A percentile compares a stretch with the other conserved stretches of the same genome.
These are phyloP conservation scores for Drosophila buzzatii DNA, from an alignment of 2,888 invertebrate species.

Conservation along the genomic window DNA sequence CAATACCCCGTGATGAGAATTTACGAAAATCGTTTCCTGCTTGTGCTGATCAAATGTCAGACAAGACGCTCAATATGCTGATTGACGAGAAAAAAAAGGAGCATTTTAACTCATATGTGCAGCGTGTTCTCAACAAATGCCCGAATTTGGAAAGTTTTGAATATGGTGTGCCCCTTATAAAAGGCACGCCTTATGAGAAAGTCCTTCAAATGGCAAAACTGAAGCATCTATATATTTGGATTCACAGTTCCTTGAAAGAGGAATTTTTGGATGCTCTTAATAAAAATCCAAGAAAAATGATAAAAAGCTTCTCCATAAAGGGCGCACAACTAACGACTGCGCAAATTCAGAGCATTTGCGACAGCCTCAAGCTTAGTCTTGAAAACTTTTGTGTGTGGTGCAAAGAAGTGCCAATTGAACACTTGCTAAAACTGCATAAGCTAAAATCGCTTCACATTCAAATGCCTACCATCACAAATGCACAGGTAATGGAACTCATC, in stretches of 20 bases:
- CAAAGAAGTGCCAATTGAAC: neutral
- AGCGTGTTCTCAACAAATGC: neutral
- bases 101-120: neutral
- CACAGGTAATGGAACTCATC: neutral
- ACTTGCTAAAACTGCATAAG: neutral
- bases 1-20: neutral
- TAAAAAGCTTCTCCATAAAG: neutral
- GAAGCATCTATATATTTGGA: slow-evolving; percentile 2
- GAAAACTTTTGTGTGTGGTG: neutral
- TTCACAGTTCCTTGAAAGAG: neutral
- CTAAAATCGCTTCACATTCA: neutral
- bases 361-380: neutral
- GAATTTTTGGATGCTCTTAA: neutral
- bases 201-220: neutral
- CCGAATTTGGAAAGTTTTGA: neutral
- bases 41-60: neutral
- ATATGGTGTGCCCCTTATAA: neutral
- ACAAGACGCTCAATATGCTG: rapidly evolving
- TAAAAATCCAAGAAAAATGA: neutral
- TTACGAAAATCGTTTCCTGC: neutral
- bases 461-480: neutral
- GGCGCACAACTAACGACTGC: neutral
- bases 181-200: neutral
- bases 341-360: neutral
- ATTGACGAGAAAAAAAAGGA: rapidly evolving